These are phyloP conservation scores for Hydrotaea cyrtoneurina DNA, from an alignment of 2,888 invertebrate genomes.

Conservation along the genomic window DNA sequence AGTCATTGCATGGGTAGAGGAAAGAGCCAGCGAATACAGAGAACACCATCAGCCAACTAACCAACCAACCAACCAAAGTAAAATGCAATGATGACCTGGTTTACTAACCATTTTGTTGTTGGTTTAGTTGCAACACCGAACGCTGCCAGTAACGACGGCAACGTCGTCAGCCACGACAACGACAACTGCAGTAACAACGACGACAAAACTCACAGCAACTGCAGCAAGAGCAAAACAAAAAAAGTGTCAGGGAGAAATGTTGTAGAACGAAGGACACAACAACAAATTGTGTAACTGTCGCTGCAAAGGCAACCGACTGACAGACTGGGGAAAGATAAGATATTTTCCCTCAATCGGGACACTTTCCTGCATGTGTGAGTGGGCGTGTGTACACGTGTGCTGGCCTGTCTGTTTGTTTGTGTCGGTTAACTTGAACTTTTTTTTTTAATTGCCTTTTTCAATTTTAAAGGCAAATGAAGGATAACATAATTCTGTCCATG, in stretches of 20 bases:
- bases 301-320: background rate
- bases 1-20: background rate
- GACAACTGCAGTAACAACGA: background rate
- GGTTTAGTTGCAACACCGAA: background rate
- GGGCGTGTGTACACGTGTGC: background rate
- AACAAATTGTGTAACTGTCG: background rate
- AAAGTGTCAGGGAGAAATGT: constrained; percentile 32
- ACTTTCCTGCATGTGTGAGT: constrained; percentile 6
- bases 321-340: constrained; percentile 3
- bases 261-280: constrained; percentile 33
- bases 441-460: background rate
- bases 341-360: background rate
- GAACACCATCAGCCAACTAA: background rate
- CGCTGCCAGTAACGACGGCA: constrained; percentile 19
- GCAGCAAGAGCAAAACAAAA: constrained; percentile 1
- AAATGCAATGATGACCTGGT: constrained; percentile 57
- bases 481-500: background rate
- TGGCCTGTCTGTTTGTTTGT: too few species aligned
- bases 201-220: background rate
- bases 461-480: constrained; percentile 6
- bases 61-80: constrained; percentile 6
- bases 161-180: background rate
- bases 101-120: constrained; percentile 58
- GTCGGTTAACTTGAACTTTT: background rate
- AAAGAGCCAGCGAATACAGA: background rate